Evolutionary conservation across 2,797 vertebrate species (phyloP), one percentile per base, ranked within the genome.

Genomic region (Bryconaethiops microstoma): DNA sequence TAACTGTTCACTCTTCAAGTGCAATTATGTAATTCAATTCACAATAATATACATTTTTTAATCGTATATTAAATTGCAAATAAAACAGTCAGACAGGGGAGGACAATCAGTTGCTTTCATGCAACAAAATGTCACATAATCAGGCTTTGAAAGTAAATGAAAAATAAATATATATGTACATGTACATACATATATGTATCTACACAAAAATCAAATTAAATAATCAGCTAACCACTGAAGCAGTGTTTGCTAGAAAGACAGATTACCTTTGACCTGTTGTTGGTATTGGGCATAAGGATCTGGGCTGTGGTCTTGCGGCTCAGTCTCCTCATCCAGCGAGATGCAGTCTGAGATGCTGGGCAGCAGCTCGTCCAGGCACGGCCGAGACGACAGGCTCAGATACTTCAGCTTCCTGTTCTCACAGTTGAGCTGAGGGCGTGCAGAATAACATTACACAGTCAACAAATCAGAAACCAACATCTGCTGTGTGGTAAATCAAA

Each of bases 351-450:
- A 91, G 85, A 95, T 94, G 74, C 92, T 93, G 45, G 94, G 93
- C 7, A 94, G 90, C 67, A 95, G 87, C 74, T 95, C 94, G 13
- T 95, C 94, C 89, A 95, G 76, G 86, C 93, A 93, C 0, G 93
- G 92, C 12, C 94, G 90, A 0, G 94, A 92, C 0, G 94, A 90
- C 77, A 95, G 80, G 73, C 93, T 94, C 83, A 94, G 88, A 88
- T 94, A 94, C 88, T 95, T 95, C 74, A 95, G 71, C 88, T 94
- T 95, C 88, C 92, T 94, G 92, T 95, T 95, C 88, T 95, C 93
- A 75, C 91, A 90, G 91, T 93, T 95, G 55, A 95, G 89, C 94
- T 95, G 86, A 35, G 70, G 40, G 52, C 5, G 48, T 8, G 48
- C 48, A 81, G 79, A 80, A 82, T 45, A 40, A 70, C 48, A 86